Conservation (phyloP, 2,888 invertebrate genomes). For the Asteroscopus sphinx region DNA sequence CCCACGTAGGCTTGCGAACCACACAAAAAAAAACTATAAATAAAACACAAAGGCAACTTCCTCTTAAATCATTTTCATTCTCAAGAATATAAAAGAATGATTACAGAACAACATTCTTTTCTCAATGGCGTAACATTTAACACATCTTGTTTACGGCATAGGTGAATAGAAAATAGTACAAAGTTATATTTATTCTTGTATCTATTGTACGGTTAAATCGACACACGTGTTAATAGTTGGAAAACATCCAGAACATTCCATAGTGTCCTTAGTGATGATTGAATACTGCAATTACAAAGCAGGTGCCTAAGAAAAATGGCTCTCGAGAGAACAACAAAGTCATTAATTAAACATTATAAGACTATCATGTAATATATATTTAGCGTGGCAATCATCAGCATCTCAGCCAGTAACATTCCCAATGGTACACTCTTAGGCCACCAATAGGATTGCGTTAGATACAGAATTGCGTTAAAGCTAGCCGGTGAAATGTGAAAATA, state of each 20-base stretch:
- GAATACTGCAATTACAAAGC: conserved; percentile 26
- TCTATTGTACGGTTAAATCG: conserved; percentile 20
- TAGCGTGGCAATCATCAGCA: no score
- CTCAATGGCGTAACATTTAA: conserved; percentile 8
- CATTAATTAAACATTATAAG: conserved; percentile 24
- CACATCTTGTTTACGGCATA: conserved; percentile 14
- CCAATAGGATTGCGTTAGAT: no score
- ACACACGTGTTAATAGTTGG: conserved; percentile 40
- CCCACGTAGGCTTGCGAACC: no score
- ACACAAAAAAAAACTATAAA: no score
- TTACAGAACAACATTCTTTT: conserved; percentile 13
- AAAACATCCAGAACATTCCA: conserved; percentile 49
- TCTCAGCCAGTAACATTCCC: no score
- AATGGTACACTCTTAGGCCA: no score
- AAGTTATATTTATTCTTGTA: conserved; percentile 21
- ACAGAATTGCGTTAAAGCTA: no score
- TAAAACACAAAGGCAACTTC: no score
- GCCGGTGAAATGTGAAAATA: no score
- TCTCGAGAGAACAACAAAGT: conserved; percentile 25
- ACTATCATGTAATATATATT: not conserved
- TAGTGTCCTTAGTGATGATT: conserved; percentile 35
- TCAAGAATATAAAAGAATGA: conserved; percentile 28
- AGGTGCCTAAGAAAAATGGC: conserved; percentile 35
- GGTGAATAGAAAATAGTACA: conserved; percentile 29
- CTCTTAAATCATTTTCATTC: no score